Base-by-base conservation (phyloP, 2,888 invertebrate genomes). In the Tiliacea citrago region DNA sequence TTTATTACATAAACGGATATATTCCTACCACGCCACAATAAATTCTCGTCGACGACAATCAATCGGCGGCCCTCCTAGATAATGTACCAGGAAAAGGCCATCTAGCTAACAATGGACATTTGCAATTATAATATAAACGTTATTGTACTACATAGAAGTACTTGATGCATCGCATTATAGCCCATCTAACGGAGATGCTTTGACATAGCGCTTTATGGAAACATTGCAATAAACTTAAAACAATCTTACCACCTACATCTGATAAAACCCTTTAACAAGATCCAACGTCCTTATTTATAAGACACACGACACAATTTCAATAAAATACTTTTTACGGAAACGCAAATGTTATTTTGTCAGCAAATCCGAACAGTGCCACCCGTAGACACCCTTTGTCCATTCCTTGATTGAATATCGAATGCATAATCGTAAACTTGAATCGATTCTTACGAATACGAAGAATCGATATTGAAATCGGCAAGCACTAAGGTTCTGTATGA, bases 371-470 rank as follows among this genome's bases (percentile, higher is more conserved):
- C 88, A 89, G 85, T 83, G 85, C 88, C 85, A 90, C 86, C 88
- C 86, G 88, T 86, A 88, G 87, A 88, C 86, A 88, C 80, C 91
- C 90, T 94, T 95, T 94, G 95, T 94, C 90, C 91, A 88, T 83
- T 86, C 83, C 84, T 92, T 93, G 95, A 95, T 94, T 94, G 94
- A 95, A 95, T 94, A 93, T 93, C 91, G 91, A 91, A 93, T 91
- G 91, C 83, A 93, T 92, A 93, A 94, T 95, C 95, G 93, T 95
- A 95, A 95, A 95, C 83, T 90, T 88, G 89, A 91, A 93, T 93
- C 94, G 93, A 94, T 93, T 94, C 91, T 91, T 89, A 88, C 88
- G 84, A 91, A 90, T 92, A 91, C 92, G 90, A 88, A 91, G 93
- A 92, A 93, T 92, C 89, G 91, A 90, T 92, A 92, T 93, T 92